These are phyloP conservation scores for Xenopus borealis DNA, from an alignment of 2,113 vertebrate genomes.

Conservation along the genomic window DNA sequence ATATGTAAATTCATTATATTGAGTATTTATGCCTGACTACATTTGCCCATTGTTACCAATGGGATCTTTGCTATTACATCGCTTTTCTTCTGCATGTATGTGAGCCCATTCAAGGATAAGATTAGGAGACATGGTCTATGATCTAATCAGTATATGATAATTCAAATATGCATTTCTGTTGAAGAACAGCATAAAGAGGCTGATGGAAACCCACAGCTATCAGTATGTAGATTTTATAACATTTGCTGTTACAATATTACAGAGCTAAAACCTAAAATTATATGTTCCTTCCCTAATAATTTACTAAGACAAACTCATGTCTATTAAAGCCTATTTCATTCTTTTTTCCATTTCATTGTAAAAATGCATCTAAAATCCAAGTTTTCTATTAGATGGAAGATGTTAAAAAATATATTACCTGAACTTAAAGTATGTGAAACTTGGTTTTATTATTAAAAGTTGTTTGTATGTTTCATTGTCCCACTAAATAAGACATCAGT, in stretches of 20 bases:
- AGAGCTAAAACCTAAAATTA: too few species aligned
- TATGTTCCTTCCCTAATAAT: too few species aligned
- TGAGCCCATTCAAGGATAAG: slow-evolving; percentile 40
- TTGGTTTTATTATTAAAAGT: too few species aligned
- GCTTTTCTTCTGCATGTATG: slow-evolving; percentile 39
- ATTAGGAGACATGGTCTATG: slow-evolving; percentile 41
- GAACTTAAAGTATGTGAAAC: too few species aligned
- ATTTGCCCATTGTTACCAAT: slow-evolving; percentile 36
- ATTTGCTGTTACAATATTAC: background rate
- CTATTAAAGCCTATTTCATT: too few species aligned
- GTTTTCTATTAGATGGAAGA: too few species aligned
- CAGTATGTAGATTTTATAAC: slow-evolving; percentile 26
- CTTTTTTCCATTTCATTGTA: too few species aligned
- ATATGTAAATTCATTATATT: slow-evolving; percentile 41
- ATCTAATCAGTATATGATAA: slow-evolving; percentile 42
- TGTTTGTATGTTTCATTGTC: too few species aligned
- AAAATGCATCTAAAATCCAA: too few species aligned
- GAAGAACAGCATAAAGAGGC: slow-evolving; percentile 4
- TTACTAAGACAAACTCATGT: too few species aligned
- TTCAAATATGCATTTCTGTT: slow-evolving; percentile 26
- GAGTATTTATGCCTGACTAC: slow-evolving; percentile 40
- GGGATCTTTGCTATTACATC: slow-evolving; percentile 26
- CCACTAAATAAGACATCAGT: too few species aligned
- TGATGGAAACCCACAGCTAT: slow-evolving; percentile 3
- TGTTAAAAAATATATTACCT: too few species aligned